These are phyloP conservation scores for Trachelus troglodyta DNA, from an alignment of 2,888 invertebrate species.

Conservation along the genomic window DNA sequence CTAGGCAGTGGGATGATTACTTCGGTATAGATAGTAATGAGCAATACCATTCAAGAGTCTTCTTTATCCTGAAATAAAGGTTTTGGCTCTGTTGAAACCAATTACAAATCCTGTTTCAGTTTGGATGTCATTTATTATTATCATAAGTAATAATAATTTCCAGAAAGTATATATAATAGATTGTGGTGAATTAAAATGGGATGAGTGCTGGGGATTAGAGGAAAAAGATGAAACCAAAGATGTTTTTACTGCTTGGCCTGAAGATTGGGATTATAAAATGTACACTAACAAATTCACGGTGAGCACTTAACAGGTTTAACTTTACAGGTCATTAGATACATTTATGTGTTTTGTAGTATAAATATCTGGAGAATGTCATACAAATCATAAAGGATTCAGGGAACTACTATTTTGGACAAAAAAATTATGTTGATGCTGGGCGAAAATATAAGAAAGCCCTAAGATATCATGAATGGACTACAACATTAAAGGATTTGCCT, in stretches of 20 bases:
- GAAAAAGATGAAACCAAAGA: constrained; percentile 81
- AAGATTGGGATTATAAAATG: constrained; percentile 72
- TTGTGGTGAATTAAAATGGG: constrained; percentile 78
- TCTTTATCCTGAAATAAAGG: background rate
- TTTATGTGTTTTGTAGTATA: constrained; percentile 64
- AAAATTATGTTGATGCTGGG: constrained; percentile 74
- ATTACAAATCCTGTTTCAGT: background rate
- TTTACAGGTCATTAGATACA: background rate
- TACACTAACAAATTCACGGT: constrained; percentile 29
- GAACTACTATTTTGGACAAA: constrained; percentile 74
- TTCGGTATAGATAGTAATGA: background rate
- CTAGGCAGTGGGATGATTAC: background rate
- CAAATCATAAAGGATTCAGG: constrained; percentile 76
- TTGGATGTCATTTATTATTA: constrained; percentile 6
- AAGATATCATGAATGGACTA: constrained; percentile 74
- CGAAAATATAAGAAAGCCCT: constrained; percentile 85
- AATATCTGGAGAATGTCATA: constrained; percentile 63
- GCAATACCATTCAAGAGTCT: background rate
- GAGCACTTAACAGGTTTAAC: constrained; percentile 21
- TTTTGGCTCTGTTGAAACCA: background rate
- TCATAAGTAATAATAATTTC: constrained; percentile 17
- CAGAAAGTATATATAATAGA: constrained; percentile 63
- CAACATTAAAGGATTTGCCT: constrained; percentile 48
- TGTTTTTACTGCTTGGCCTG: constrained; percentile 80
- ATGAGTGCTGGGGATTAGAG: constrained; percentile 74